phyloP scores from a whole-genome alignment of 2,888 invertebrate genomes.

The Prosopocoilus inquinatus region DNA sequence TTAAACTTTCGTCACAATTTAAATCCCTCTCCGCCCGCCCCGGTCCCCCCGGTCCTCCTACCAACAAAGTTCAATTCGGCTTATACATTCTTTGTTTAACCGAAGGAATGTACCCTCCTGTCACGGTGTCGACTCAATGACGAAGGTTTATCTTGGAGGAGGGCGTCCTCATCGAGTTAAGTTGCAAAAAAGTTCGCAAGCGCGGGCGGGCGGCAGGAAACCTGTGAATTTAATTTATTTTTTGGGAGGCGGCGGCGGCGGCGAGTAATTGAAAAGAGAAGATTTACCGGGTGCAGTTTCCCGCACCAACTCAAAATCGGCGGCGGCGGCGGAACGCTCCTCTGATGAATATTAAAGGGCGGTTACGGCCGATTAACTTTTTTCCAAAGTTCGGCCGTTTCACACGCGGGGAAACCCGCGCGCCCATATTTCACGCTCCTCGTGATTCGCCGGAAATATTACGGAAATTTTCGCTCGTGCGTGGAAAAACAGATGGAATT shows the following conservation, averaged over 20 bases:
- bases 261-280: constrained; percentile 27
- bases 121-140: constrained; percentile 23
- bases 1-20: constrained; percentile 19
- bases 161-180: constrained; percentile 27
- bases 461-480: too few species aligned
- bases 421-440: too few species aligned
- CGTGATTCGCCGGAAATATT: too few species aligned
- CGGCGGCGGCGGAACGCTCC: too few species aligned
- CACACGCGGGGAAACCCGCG: background rate
- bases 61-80: constrained; percentile 8
- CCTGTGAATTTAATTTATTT: constrained; percentile 24
- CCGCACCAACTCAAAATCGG: constrained; percentile 10
- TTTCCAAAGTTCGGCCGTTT: constrained; percentile 10
- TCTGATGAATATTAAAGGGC: constrained; percentile 12
- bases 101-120: constrained; percentile 19
- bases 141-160: constrained; percentile 26
- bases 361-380: constrained; percentile 16
- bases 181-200: constrained; percentile 25
- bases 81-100: constrained; percentile 18
- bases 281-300: constrained; percentile 18
- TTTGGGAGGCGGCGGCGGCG: constrained; percentile 16
- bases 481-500: too few species aligned
- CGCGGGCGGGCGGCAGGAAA: constrained; percentile 20
- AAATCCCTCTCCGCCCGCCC: constrained; percentile 12
- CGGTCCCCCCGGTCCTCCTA: background rate